Conservation (phyloP, 1,140 invertebrate genomes). For the Lepidotrigona ventralis region DNA sequence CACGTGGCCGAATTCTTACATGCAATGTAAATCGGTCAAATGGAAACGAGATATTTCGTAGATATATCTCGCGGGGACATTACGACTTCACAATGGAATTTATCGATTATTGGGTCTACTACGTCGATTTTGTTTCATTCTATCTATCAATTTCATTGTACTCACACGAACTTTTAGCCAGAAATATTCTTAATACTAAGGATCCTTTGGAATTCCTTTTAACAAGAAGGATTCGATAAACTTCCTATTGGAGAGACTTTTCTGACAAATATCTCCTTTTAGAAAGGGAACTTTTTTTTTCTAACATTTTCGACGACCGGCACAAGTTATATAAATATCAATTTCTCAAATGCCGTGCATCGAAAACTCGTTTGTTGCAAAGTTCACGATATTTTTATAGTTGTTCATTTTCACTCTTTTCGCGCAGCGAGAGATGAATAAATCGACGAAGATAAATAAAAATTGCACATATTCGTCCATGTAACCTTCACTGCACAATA, state of each 20-base stretch:
- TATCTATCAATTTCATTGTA: neutral
- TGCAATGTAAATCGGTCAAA: neutral
- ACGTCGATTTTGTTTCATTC: neutral
- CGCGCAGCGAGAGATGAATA: neutral
- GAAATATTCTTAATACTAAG: neutral
- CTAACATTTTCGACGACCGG: neutral
- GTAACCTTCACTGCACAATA: neutral
- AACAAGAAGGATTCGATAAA: neutral
- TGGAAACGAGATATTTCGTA: neutral
- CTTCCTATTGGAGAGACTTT: neutral
- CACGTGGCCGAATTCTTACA: neutral
- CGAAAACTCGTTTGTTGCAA: neutral
- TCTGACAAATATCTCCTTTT: neutral
- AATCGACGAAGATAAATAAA: neutral
- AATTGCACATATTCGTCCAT: too few species aligned
- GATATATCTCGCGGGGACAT: neutral
- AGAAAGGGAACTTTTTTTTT: neutral
- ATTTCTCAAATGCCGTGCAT: neutral
- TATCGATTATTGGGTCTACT: neutral
- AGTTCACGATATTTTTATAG: neutral
- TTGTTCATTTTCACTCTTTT: neutral
- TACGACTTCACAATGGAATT: too few species aligned
- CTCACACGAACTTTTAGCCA: neutral
- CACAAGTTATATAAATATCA: neutral
- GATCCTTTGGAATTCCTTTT: neutral